Percentiles rank a stretch among this genome's conserved stretches.
phyloP scores from a whole-genome alignment of 2,797 vertebrate species.

The Spondyliosoma cantharus region DNA sequence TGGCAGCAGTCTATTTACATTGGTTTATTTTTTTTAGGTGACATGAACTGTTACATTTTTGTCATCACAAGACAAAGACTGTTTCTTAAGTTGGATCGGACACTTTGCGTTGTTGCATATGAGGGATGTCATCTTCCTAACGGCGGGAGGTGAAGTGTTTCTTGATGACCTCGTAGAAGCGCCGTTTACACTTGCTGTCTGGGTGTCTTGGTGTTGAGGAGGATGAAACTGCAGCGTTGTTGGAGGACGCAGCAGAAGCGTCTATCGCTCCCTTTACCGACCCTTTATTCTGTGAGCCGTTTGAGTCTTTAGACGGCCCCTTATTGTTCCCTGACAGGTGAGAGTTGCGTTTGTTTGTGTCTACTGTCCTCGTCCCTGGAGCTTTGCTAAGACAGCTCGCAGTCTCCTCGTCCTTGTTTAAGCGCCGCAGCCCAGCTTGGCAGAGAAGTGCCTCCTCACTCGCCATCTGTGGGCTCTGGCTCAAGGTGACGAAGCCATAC shows the following conservation, averaged over 20 bases:
- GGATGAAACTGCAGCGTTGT: slow-evolving; percentile 18
- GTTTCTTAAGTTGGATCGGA: not conserved
- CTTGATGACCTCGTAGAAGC: slow-evolving; percentile 72
- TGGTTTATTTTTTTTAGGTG: slow-evolving; percentile 38
- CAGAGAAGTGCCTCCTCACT: slow-evolving; percentile 88
- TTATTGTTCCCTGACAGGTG: slow-evolving; percentile 31
- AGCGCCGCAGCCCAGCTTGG: slow-evolving; percentile 62
- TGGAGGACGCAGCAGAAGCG: slow-evolving; percentile 1
- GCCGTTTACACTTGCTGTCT: slow-evolving; percentile 64
- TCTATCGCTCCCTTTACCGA: slow-evolving; percentile 11
- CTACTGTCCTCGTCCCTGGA: slow-evolving; percentile 31
- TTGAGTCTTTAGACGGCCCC: slow-evolving; percentile 43
- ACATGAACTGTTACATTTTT: not conserved
- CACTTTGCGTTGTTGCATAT: not conserved
- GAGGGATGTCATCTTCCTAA: slow-evolving; percentile 3
- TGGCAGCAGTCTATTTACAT: not conserved
- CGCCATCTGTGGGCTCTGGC: slow-evolving; percentile 86
- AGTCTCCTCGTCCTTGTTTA: slow-evolving; percentile 47
- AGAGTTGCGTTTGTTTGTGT: slow-evolving; percentile 17
- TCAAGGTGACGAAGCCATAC: slow-evolving; percentile 85
- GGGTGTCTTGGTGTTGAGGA: slow-evolving; percentile 33
- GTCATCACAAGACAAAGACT: not conserved
- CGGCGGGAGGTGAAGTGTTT: slow-evolving; percentile 72
- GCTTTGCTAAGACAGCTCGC: slow-evolving; percentile 5
- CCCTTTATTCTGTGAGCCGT: slow-evolving; percentile 18